phyloP scores from a whole-genome alignment of 1,140 invertebrate genomes.

The Episyrphus balteatus region DNA sequence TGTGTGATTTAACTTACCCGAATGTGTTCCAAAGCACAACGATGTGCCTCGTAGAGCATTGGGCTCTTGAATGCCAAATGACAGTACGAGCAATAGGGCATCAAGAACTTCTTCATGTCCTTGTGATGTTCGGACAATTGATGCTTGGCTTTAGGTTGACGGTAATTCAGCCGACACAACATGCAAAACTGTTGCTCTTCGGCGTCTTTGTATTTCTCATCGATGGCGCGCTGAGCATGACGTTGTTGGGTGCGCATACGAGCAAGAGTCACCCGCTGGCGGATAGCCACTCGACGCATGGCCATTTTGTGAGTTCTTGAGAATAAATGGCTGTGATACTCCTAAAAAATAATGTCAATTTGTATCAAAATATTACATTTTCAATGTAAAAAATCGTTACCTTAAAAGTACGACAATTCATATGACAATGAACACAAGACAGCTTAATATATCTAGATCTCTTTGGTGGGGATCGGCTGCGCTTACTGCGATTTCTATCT shows the following conservation, averaged over 20 bases:
- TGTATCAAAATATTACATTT: neutral
- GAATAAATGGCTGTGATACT: constrained; percentile 58
- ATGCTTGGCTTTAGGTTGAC: constrained; percentile 61
- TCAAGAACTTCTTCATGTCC: constrained; percentile 70
- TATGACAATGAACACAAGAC: constrained; percentile 60
- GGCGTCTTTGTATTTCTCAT: constrained; percentile 54
- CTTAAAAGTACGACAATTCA: constrained; percentile 59
- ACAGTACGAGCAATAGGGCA: constrained; percentile 55
- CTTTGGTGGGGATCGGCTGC: constrained; percentile 24
- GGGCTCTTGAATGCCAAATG: constrained; percentile 62
- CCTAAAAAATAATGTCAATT: constrained; percentile 29
- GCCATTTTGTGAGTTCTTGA: constrained; percentile 55
- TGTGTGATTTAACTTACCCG: constrained; percentile 46
- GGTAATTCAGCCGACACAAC: constrained; percentile 69
- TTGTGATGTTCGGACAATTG: constrained; percentile 62
- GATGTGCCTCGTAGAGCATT: constrained; percentile 70
- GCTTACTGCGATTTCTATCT: constrained; percentile 6
- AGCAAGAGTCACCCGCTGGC: constrained; percentile 56
- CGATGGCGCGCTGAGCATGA: constrained; percentile 55
- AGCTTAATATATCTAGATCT: constrained; percentile 51
- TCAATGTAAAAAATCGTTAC: constrained; percentile 31
- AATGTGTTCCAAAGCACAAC: constrained; percentile 65
- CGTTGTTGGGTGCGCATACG: constrained; percentile 63
- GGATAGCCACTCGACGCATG: constrained; percentile 56
- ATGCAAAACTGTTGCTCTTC: constrained; percentile 57